These are phyloP conservation scores for Pseudocheirus occidentalis DNA, from an alignment of 2,797 vertebrate genomes.

Conservation along the genomic window DNA sequence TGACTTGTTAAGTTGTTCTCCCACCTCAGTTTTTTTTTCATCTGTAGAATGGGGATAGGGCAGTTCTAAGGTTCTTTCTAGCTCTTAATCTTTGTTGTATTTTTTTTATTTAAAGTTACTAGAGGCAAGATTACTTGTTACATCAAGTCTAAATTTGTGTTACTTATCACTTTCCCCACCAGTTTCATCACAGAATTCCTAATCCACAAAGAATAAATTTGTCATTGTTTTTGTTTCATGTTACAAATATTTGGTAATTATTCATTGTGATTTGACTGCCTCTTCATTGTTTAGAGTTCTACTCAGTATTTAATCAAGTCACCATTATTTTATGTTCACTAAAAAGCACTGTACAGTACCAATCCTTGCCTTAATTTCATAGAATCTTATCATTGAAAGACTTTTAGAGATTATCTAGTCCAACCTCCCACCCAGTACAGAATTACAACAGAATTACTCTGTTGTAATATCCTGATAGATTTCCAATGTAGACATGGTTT, in stretches of 20 bases:
- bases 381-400: neutral
- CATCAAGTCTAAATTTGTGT: constrained; percentile 23
- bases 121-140: neutral
- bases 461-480: constrained; percentile 2
- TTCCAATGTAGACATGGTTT: neutral
- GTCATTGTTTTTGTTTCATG: constrained; percentile 31
- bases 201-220: neutral
- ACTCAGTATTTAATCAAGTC: constrained; percentile 25
- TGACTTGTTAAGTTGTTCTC: neutral
- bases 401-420: neutral
- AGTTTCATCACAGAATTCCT: constrained; percentile 43
- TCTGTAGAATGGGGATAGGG: neutral
- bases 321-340: constrained; percentile 26
- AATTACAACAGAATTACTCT: too few species aligned
- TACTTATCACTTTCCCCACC: constrained; percentile 11
- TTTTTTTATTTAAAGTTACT: neutral
- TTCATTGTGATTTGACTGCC: constrained; percentile 44
- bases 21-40: neutral
- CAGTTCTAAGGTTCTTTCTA: neutral
- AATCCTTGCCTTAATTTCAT: neutral
- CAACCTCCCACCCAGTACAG: neutral
- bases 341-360: constrained; percentile 24
- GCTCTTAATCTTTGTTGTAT: neutral
- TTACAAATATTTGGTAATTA: constrained; percentile 41
- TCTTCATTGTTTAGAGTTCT: constrained; percentile 33